These are phyloP conservation scores for Acanthurus lineatus DNA, from an alignment of 2,797 vertebrate genomes.

Conservation along the genomic window DNA sequence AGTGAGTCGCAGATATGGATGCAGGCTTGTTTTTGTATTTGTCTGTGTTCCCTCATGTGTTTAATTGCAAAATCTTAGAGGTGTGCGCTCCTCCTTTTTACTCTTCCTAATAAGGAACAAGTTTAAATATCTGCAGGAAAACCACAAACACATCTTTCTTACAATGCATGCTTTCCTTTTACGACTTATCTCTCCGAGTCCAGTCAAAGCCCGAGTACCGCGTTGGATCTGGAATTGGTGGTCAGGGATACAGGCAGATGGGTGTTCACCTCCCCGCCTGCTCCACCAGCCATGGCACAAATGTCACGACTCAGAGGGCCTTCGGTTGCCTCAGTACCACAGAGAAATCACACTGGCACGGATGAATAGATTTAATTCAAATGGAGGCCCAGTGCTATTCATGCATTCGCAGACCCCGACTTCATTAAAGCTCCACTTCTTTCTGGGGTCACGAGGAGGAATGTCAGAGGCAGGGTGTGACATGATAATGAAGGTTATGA, in stretches of 20 bases:
- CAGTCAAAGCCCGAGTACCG: background rate
- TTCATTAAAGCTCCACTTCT: slow-evolving; percentile 73
- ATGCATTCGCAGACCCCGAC: slow-evolving; percentile 64
- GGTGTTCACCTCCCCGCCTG: slow-evolving; percentile 60
- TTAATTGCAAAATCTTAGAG: slow-evolving; percentile 23
- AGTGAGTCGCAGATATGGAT: slow-evolving; percentile 1
- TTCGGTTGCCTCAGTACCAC: slow-evolving; percentile 53
- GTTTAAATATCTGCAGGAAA: slow-evolving; percentile 10
- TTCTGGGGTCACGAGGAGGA: slow-evolving; percentile 60
- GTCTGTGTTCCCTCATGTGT: slow-evolving; percentile 19
- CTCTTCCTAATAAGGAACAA: background rate
- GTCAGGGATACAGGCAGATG: slow-evolving; percentile 56
- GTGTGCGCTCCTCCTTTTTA: slow-evolving; percentile 9
- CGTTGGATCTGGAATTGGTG: slow-evolving; percentile 21
- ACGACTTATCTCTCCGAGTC: slow-evolving; percentile 15
- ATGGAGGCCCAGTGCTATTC: slow-evolving; percentile 66
- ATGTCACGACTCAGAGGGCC: slow-evolving; percentile 74
- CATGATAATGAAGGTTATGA: slow-evolving; percentile 64
- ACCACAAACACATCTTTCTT: background rate
- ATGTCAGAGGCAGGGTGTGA: slow-evolving; percentile 49
- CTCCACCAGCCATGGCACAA: slow-evolving; percentile 69
- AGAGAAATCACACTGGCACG: slow-evolving; percentile 73
- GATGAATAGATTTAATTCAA: slow-evolving; percentile 78
- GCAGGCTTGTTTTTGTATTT: slow-evolving; percentile 13
- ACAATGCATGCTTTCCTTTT: background rate